Conservation (phyloP, 1,140 invertebrate genomes). For the Temnothorax curvispinosus region DNA sequence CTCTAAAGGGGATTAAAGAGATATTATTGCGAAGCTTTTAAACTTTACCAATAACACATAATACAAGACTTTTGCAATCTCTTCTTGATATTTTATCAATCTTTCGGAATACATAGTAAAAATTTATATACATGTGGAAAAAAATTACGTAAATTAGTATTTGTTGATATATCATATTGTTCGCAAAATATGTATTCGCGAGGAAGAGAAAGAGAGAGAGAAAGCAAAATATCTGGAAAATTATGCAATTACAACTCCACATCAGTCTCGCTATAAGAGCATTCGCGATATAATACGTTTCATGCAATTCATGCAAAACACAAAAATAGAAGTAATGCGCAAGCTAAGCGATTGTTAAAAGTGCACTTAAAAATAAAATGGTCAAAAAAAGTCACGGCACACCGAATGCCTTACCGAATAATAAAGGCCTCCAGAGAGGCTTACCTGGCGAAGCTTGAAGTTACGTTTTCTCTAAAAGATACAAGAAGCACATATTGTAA, state of each 20-base stretch:
- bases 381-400: constrained; percentile 50
- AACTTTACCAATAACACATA: background rate
- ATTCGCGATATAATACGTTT: constrained; percentile 11
- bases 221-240: constrained; percentile 25
- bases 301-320: constrained; percentile 56
- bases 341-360: constrained; percentile 38
- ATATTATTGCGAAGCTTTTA: background rate
- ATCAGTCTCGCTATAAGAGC: background rate
- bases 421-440: constrained; percentile 61
- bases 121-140: background rate
- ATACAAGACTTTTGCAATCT: constrained; percentile 10
- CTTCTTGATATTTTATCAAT: background rate
- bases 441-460: constrained; percentile 82
- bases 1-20: background rate
- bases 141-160: background rate
- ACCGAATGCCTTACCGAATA: constrained; percentile 64
- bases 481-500: constrained; percentile 74
- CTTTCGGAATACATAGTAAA: background rate
- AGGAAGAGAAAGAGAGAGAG: background rate
- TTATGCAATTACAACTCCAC: constrained; percentile 23
- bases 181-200: background rate
- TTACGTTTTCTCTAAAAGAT: constrained; percentile 81
- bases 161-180: background rate
- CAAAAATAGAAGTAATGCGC: constrained; percentile 44
- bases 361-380: constrained; percentile 8